Conservation (phyloP, 2,888 invertebrate species). For the Leptopilina syphax region DNA sequence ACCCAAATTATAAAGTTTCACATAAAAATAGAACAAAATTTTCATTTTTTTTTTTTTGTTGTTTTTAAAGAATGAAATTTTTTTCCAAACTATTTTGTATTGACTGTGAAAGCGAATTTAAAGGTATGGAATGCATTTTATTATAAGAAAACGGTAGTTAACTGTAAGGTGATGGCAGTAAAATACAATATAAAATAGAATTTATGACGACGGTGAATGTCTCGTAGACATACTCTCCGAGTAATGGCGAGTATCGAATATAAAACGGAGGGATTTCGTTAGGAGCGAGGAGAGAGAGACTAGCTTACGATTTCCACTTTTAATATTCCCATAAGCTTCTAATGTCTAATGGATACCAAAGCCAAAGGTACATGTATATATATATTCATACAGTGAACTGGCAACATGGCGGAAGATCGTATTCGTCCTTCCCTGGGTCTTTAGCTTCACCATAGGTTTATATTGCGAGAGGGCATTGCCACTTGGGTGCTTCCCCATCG, state of each 20-base stretch:
- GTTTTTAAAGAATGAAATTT: no score
- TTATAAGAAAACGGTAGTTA: constrained; percentile 31
- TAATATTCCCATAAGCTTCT: constrained; percentile 39
- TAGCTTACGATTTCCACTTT: constrained; percentile 40
- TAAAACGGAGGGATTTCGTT: constrained; percentile 38
- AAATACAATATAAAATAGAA: constrained; percentile 36
- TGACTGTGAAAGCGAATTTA: constrained; percentile 28
- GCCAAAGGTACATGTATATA: constrained; percentile 14
- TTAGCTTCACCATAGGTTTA: constrained; percentile 35
- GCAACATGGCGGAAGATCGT: constrained; percentile 37
- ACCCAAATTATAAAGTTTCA: no score
- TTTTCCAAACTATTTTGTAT: background rate
- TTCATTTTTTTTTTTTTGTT: no score
- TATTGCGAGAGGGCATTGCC: constrained; percentile 49
- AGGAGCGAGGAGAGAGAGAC: background rate
- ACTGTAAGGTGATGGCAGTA: constrained; percentile 15
- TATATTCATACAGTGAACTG: background rate
- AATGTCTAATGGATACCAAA: constrained; percentile 36
- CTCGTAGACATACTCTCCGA: constrained; percentile 25
- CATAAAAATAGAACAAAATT: no score
- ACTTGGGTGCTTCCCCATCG: constrained; percentile 55
- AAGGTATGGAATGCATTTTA: constrained; percentile 35
- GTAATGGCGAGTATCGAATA: constrained; percentile 38
- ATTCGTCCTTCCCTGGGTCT: constrained; percentile 31
- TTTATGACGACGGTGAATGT: constrained; percentile 35